Base-by-base conservation (phyloP, 35 echinoderm and acorn worm species). In the Heliocidaris erythrogramma region DNA sequence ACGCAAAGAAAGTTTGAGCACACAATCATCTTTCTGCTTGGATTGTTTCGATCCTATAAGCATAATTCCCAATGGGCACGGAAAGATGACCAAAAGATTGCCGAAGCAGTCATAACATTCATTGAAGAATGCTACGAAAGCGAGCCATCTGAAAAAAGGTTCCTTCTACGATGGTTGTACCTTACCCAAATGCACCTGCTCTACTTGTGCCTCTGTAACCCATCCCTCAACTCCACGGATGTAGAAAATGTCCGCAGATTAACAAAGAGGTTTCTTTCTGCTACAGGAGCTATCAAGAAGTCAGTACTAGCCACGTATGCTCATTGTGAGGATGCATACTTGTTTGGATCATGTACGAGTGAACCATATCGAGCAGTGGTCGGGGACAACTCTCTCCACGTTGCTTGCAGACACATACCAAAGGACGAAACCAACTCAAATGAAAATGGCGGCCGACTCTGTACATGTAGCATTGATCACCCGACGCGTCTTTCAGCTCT, bases 361-460 rank as follows among this genome's bases (percentile, higher is more conserved):
- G 91, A 92, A 48, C 91, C 91, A 16, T 92, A 56, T 48, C 91
- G 91, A 2, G 91, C 91, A 12, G 49, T 92, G 31, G 91, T 48
- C 10, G 91, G 91, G 13, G 91, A 92, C 91, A 92, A 49, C 30
- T 30, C 91, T 13, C 29, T 92, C 13, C 91, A 92, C 11, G 91
- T 92, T 13, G 91, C 91, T 30, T 92, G 91, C 49, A 92, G 49
- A 30, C 91, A 92, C 91, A 92, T 92, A 24, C 91, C 91, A 30
- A 49, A 30, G 13, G 29, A 30, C 13, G 91, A 92, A 92, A 31
- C 87, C 87, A 48, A 89, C 11, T 89, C 87, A 47, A n/a, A 18
- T 78, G 65, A 78, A 21, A n/a, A 18, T 78, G 65, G n/a, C 65
- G 65, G 27, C 65, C 18, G 17, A n/a, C 18, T n/a, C 65, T 78